Conservation (phyloP, 2,113 vertebrate genomes). For the Pterocles gutturalis region DNA sequence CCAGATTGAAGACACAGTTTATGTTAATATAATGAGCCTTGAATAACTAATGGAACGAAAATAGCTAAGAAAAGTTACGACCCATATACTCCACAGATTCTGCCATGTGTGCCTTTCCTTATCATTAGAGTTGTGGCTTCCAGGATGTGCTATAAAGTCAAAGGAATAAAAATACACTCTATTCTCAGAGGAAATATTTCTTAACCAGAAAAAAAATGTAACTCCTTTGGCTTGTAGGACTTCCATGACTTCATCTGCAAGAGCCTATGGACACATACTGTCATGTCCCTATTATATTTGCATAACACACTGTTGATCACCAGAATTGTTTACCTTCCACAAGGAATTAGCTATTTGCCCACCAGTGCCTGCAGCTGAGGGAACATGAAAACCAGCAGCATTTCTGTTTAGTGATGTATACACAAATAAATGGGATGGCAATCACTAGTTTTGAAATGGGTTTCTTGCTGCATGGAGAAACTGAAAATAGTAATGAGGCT, state of each 20-base stretch:
- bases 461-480: background rate
- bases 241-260: background rate
- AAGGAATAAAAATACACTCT: background rate
- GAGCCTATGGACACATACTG: background rate
- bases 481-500: background rate
- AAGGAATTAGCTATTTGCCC: background rate
- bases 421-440: background rate
- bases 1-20: background rate
- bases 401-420: background rate
- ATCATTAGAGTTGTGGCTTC: background rate
- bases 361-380: background rate
- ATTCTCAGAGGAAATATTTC: background rate
- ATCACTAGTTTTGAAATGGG: background rate
- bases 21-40: background rate
- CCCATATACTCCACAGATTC: background rate
- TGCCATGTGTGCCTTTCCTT: background rate
- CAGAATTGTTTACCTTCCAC: background rate
- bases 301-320: background rate
- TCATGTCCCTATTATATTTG: background rate
- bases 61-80: background rate
- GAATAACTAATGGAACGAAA: slow-evolving; percentile 36
- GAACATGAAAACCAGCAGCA: background rate
- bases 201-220: background rate
- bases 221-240: background rate
- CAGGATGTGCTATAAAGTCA: background rate